Percentiles rank a stretch among this genome's conserved stretches.
Conservation (phyloP, 2,888 invertebrate species). For the Pseudococcus jackbeardsleyi region DNA sequence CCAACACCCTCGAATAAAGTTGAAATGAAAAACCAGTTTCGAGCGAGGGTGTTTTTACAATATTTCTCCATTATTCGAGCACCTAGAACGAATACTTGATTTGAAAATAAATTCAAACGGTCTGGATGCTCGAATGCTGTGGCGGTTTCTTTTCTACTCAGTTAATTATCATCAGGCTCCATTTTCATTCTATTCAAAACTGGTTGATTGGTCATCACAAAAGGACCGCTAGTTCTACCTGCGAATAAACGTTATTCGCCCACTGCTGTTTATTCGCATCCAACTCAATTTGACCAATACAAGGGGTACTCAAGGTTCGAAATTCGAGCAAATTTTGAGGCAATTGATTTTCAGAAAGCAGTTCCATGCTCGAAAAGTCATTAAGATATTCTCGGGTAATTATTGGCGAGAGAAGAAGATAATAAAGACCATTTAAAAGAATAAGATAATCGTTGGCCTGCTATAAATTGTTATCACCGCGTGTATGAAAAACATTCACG, state of each 20-base stretch:
- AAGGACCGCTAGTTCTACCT: not conserved
- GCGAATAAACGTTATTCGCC: not conserved
- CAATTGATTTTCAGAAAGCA: not conserved
- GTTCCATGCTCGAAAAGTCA: not conserved
- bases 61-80: not conserved
- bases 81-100: no score
- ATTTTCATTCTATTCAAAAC: constrained; percentile 1
- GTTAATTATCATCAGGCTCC: not conserved
- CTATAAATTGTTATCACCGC: not conserved
- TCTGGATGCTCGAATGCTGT: no score
- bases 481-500: not conserved
- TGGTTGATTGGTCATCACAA: not conserved
- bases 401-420: not conserved
- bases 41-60: not conserved
- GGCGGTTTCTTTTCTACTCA: no score
- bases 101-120: no score
- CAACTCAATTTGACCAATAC: not conserved
- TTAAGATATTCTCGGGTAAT: not conserved
- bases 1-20: not conserved
- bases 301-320: not conserved
- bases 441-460: not conserved
- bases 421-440: not conserved
- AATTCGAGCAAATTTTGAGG: not conserved
- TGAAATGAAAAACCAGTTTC: not conserved
- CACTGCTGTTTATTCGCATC: no score